Conservation (phyloP, 2,888 invertebrate species). For the Dendrolimus houi region DNA sequence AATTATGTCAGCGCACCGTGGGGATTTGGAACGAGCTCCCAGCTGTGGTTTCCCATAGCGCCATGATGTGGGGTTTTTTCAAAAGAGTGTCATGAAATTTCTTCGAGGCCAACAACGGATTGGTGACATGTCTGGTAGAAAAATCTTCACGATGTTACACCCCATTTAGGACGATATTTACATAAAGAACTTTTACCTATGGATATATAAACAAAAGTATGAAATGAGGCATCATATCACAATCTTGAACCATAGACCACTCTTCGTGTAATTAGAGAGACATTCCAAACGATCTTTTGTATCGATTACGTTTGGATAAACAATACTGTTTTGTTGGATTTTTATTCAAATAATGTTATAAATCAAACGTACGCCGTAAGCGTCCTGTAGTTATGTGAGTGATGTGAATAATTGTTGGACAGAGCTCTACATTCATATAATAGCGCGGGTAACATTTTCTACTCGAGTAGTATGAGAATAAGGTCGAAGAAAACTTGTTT, state of each 20-base stretch:
- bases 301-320: conserved; percentile 69
- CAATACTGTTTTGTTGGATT: conserved; percentile 49
- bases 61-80: too few relatives aligned
- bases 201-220: background rate
- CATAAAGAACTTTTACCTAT: too few relatives aligned
- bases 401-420: background rate
- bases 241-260: conserved; percentile 36
- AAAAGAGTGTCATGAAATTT: too few relatives aligned
- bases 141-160: too few relatives aligned
- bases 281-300: conserved; percentile 59
- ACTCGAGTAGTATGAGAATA: too few relatives aligned
- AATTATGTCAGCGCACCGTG: too few relatives aligned
- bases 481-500: too few relatives aligned
- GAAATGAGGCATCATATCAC: conserved; percentile 8
- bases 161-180: too few relatives aligned
- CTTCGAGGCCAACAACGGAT: too few relatives aligned
- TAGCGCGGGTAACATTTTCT: background rate
- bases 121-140: too few relatives aligned
- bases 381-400: conserved; percentile 15
- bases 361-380: conserved; percentile 68
- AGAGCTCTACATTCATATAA: background rate
- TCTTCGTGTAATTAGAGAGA: conserved; percentile 50
- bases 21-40: too few relatives aligned
- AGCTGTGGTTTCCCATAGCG: too few relatives aligned
- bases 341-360: conserved; percentile 67